phyloP scores from a whole-genome alignment of 2,888 invertebrate genomes.

The Luperina testacea region DNA sequence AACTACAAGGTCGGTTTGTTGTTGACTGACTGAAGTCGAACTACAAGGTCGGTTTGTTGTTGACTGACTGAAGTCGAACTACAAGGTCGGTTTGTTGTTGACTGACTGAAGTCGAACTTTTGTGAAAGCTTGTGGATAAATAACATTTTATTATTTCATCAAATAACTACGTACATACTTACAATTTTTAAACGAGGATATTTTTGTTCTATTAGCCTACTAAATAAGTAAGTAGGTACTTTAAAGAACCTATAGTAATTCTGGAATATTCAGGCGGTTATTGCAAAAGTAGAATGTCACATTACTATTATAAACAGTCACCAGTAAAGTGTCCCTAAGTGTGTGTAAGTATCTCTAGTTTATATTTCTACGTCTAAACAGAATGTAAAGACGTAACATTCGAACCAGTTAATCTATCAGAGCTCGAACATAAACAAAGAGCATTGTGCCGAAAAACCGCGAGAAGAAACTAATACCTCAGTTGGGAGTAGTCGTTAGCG shows the following conservation, averaged over 20 bases:
- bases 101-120: neutral
- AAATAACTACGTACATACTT: neutral
- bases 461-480: conserved; percentile 29
- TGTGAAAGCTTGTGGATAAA: neutral
- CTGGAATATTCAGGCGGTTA: neutral
- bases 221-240: neutral
- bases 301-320: neutral
- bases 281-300: neutral
- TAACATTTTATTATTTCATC: neutral
- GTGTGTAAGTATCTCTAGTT: too few relatives aligned
- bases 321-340: too few relatives aligned
- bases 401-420: neutral
- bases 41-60: conserved; percentile 12
- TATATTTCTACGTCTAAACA: neutral
- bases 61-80: neutral
- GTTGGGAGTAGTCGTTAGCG: conserved; percentile 8
- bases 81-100: conserved; percentile 10
- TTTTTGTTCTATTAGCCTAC: neutral
- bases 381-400: neutral
- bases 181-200: neutral
- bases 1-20: conserved; percentile 12
- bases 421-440: conserved; percentile 15
- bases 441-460: neutral
- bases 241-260: neutral
- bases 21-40: neutral